Base-by-base conservation (phyloP, 2,797 vertebrate genomes). In the Brotula barbata region DNA sequence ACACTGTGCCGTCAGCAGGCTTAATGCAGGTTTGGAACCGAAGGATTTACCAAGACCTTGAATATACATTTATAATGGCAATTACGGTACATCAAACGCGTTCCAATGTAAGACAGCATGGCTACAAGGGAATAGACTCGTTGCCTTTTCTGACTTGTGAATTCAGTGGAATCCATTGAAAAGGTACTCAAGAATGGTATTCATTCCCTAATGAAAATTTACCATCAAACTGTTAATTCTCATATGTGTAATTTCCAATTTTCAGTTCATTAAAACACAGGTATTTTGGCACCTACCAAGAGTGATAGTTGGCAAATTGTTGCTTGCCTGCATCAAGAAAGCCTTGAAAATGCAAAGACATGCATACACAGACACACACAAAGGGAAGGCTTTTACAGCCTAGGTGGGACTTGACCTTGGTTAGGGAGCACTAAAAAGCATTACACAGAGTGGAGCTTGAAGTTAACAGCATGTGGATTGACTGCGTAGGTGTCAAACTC, bases 401-500 rank as follows among this genome's bases (percentile, higher is more conserved):
- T 51, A 1, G 3, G 39, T 45, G 44, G 42, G 47, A 37, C 4
- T 15, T 19, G 16, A 58, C 49, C 43, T 44, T 37, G 45, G 42
- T 47, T 16, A 0, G 19, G 51, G 17, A 13, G 47, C 43, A 40
- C 19, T 41, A 23, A 14, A 58, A 50, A 40, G 50, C 17, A 17
- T 49, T 51, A 12, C 19, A 7, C 52, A 15, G 39, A 43, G 62
- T 65, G 34, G 58, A 55, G 34, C 33, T 28, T 19, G 7, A 40
- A 34, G 50, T 46, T 67, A 42, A 33, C 58, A 13, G 33, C 41
- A 19, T 67, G 50, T 28, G 55, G 54, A 58, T 15, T 13, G 55
- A 64, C 11, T 28, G 64, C 50, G 71, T 68, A 64, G 41, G 47
- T 48, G 53, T 57, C 60, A 42, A 58, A 45, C 55, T 71, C 41